Conservation (phyloP, 2,888 invertebrate genomes). For the Leucozona laternaria region DNA sequence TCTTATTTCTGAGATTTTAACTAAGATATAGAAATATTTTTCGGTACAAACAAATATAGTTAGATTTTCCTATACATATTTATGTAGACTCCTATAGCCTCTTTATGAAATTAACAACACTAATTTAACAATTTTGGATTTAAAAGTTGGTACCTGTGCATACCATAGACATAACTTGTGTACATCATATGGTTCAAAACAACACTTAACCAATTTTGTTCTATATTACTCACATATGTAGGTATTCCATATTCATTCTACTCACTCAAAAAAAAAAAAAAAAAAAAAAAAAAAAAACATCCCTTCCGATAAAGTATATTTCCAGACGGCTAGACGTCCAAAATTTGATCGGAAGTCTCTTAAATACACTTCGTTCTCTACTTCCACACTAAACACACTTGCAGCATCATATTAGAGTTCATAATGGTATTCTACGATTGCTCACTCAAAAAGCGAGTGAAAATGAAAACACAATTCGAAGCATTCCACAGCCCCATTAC, state of each 20-base stretch:
- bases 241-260: background rate
- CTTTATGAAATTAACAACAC: too few relatives aligned
- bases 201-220: constrained; percentile 15
- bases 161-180: background rate
- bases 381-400: background rate
- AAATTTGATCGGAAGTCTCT: constrained; percentile 82
- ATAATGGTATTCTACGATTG: constrained; percentile 27
- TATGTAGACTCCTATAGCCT: too few relatives aligned
- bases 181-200: background rate
- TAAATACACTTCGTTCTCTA: constrained; percentile 80
- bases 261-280: background rate
- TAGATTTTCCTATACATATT: too few relatives aligned
- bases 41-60: too few relatives aligned
- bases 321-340: constrained; percentile 82
- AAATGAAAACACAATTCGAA: constrained; percentile 15
- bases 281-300: background rate
- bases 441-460: constrained; percentile 40
- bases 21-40: too few relatives aligned
- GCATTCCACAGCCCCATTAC: constrained; percentile 59
- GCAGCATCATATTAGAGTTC: background rate
- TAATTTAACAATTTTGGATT: too few relatives aligned
- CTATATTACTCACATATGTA: background rate
- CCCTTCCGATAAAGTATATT: constrained; percentile 30
- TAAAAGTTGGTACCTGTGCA: too few relatives aligned
- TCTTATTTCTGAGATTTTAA: too few relatives aligned